phyloP scores from a whole-genome alignment of 2,888 invertebrate genomes.

The Zhuqinia jingwanae region DNA sequence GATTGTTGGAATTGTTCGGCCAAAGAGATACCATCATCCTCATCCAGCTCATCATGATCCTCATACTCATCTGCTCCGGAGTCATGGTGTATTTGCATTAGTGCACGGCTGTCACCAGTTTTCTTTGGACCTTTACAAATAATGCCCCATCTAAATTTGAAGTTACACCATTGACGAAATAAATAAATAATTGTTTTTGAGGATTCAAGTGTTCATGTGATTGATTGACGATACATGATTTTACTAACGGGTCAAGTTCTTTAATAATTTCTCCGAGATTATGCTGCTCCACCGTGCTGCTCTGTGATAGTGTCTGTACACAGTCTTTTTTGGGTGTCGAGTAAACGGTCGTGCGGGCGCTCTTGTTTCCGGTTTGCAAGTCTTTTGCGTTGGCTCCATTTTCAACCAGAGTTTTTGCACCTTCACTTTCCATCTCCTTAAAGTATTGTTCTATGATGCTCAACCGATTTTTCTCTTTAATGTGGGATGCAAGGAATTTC shows the following conservation, averaged over 20 bases:
- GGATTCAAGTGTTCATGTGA: no score
- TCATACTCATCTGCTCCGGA: background rate
- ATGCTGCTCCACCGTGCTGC: no score
- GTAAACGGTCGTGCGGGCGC: no score
- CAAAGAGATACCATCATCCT: conserved; percentile 69
- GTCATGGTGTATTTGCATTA: no score
- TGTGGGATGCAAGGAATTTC: conserved; percentile 6
- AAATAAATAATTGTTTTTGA: no score
- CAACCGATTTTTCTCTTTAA: conserved; percentile 47
- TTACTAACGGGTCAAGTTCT: conserved; percentile 55
- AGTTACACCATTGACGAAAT: no score
- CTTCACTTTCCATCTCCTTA: conserved; percentile 41
- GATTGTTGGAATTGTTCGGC: conserved; percentile 68
- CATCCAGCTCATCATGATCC: conserved; percentile 51
- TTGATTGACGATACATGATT: no score
- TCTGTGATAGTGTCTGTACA: no score
- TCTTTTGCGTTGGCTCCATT: background rate
- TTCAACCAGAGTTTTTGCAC: background rate
- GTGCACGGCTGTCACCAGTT: background rate
- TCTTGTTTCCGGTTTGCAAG: no score
- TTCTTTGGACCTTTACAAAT: conserved; percentile 15
- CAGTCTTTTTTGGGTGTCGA: no score
- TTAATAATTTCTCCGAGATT: conserved; percentile 42
- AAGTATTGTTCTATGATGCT: conserved; percentile 49
- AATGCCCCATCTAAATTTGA: conserved; percentile 13